These are phyloP conservation scores for Drosophila neotestacea DNA, from an alignment of 2,888 invertebrate species.

Conservation along the genomic window DNA sequence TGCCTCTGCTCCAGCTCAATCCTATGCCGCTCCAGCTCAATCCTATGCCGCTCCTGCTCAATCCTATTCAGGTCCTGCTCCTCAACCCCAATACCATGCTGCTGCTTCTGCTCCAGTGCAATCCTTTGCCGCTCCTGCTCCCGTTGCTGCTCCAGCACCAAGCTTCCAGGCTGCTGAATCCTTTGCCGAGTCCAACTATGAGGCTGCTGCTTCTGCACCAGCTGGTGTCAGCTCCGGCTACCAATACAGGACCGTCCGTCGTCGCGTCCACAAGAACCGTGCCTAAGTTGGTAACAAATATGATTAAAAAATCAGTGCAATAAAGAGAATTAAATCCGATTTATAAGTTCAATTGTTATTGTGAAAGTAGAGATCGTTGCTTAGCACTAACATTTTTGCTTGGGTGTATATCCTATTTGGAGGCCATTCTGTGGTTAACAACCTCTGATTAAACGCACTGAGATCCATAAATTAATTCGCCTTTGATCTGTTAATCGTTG, in stretches of 20 bases:
- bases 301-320: slow-evolving; percentile 21
- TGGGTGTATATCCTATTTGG: slow-evolving; percentile 3
- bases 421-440: slow-evolving; percentile 3
- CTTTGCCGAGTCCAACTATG: slow-evolving; percentile 33
- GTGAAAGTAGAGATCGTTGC: background rate
- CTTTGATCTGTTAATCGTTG: slow-evolving; percentile 58
- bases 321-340: slow-evolving; percentile 18
- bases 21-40: slow-evolving; percentile 42
- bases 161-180: slow-evolving; percentile 35
- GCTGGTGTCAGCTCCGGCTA: slow-evolving; percentile 51
- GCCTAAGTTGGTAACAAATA: slow-evolving; percentile 43
- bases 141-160: slow-evolving; percentile 32
- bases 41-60: slow-evolving; percentile 13
- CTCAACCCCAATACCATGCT: slow-evolving; percentile 18
- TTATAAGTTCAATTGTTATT: background rate
- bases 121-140: slow-evolving; percentile 28
- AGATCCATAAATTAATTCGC: slow-evolving; percentile 55
- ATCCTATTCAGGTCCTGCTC: slow-evolving; percentile 13
- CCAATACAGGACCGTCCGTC: slow-evolving; percentile 71
- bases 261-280: slow-evolving; percentile 68
- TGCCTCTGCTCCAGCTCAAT: slow-evolving; percentile 38
- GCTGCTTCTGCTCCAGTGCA: slow-evolving; percentile 57
- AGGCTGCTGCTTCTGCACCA: slow-evolving; percentile 61
- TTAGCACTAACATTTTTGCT: slow-evolving; percentile 28
- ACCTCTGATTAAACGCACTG: slow-evolving; percentile 26